A percentile compares a stretch with the other conserved stretches of the same genome.
Conservation (phyloP, 1,140 invertebrate species). For the Cydia pomonella region DNA sequence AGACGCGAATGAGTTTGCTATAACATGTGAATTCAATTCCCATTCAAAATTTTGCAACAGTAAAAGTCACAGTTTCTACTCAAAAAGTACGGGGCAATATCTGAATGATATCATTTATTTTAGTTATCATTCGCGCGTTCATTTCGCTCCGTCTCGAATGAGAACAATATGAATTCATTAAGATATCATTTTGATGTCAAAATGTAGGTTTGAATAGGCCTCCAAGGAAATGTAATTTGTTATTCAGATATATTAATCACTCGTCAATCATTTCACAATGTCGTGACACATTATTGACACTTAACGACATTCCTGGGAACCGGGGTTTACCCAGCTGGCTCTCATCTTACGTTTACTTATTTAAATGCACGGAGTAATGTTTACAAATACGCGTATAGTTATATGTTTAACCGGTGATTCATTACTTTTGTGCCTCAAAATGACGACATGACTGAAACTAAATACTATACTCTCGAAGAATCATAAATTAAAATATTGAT, state of each 20-base stretch:
- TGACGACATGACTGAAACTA: not conserved
- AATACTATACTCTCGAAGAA: not conserved
- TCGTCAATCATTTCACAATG: not conserved
- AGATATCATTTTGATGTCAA: no score
- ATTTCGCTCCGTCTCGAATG: no score
- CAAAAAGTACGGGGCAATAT: no score
- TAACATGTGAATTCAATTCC: no score
- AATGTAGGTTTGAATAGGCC: no score
- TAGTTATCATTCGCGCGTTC: no score
- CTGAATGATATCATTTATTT: no score
- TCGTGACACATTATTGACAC: not conserved
- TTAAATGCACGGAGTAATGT: slow-evolving; percentile 1
- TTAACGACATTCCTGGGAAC: not conserved
- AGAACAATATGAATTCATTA: no score
- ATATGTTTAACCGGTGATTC: not conserved
- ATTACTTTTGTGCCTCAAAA: not conserved
- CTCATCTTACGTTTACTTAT: not conserved
- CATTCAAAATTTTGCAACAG: no score
- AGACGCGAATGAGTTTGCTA: no score
- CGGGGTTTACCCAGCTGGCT: slow-evolving; percentile 8
- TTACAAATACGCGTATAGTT: slow-evolving; percentile 11
- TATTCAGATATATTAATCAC: not conserved
- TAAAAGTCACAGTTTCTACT: no score
- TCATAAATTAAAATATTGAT: not conserved
- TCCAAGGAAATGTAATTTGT: not conserved